A percentile compares a stretch with the other conserved stretches of the same genome.
Conservation (phyloP, 1,140 invertebrate species). For the Drosophila bifasciata region DNA sequence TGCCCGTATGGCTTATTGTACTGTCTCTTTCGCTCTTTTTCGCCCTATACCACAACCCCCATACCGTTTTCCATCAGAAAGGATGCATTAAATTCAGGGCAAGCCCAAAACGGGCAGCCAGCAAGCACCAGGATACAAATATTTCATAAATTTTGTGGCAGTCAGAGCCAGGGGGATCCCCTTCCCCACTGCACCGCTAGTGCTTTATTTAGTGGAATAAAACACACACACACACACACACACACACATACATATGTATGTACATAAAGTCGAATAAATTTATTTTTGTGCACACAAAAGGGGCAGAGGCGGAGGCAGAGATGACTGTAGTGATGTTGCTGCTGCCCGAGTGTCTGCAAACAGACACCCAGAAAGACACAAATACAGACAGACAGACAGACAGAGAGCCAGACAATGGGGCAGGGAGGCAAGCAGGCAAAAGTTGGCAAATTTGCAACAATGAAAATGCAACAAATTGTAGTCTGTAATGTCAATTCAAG, state of each 20-base stretch:
- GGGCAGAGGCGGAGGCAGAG: too few relatives aligned
- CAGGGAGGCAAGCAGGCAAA: not conserved
- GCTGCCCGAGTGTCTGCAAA: conserved; percentile 29
- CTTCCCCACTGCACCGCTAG: not conserved
- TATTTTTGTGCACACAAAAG: conserved; percentile 19
- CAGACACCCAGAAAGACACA: not conserved
- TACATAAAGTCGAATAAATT: conserved; percentile 12
- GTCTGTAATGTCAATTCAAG: conserved; percentile 37
- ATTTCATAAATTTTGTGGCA: conserved; percentile 46
- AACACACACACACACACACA: conserved; percentile 20
- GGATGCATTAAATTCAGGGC: conserved; percentile 50
- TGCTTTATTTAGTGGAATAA: conserved; percentile 23
- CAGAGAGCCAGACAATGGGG: not conserved
- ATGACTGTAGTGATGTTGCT: conserved; percentile 2
- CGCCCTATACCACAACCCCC: too few relatives aligned
- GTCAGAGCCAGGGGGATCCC: not conserved
- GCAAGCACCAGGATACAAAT: conserved; percentile 39
- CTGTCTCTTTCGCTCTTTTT: too few relatives aligned
- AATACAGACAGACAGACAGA: not conserved
- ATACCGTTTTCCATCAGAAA: conserved; percentile 10
- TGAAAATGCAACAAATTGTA: conserved; percentile 31
- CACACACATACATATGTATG: conserved; percentile 3
- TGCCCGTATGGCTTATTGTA: conserved; percentile 58
- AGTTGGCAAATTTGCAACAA: conserved; percentile 37
- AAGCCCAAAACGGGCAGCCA: conserved; percentile 9